A percentile compares a stretch with the other conserved stretches of the same genome.
Conservation (phyloP, 2,113 vertebrate genomes). For the Sigmodon hispidus region DNA sequence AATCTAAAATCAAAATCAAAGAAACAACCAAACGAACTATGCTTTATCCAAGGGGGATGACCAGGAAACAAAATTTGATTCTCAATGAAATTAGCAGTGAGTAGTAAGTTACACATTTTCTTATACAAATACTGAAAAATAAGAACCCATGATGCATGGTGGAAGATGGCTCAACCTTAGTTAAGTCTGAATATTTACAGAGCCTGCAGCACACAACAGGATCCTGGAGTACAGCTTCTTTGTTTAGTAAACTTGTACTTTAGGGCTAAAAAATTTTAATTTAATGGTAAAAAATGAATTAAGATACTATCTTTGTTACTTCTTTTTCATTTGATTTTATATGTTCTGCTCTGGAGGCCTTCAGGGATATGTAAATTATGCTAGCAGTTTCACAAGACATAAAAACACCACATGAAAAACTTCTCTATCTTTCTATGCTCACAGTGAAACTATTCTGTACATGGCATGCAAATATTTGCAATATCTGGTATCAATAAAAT, state of each 20-base stretch:
- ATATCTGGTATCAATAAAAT: not conserved
- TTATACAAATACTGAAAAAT: not conserved
- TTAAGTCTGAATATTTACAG: not conserved
- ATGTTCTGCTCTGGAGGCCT: not conserved
- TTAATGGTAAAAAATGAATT: not conserved
- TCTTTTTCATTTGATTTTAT: conserved; percentile 50
- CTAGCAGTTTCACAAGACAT: not conserved
- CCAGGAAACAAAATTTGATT: not conserved
- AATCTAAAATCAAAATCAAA: not conserved
- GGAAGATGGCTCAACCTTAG: not conserved
- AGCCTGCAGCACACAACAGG: not conserved
- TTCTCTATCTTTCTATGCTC: not conserved
- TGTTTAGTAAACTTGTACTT: not conserved
- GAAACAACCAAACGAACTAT: not conserved
- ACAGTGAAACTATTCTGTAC: conserved; percentile 10
- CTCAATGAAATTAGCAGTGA: not conserved
- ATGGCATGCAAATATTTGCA: conserved; percentile 11
- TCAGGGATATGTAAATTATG: conserved; percentile 30
- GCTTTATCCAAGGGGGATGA: not conserved
- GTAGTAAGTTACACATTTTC: not conserved
- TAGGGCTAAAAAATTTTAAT: not conserved
- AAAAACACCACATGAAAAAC: not conserved
- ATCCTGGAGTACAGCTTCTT: not conserved
- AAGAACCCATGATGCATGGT: not conserved
- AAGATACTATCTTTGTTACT: conserved; percentile 17